Evolutionary conservation across 2,113 vertebrate species (phyloP).

Genomic region (Tetrao urogallus): DNA sequence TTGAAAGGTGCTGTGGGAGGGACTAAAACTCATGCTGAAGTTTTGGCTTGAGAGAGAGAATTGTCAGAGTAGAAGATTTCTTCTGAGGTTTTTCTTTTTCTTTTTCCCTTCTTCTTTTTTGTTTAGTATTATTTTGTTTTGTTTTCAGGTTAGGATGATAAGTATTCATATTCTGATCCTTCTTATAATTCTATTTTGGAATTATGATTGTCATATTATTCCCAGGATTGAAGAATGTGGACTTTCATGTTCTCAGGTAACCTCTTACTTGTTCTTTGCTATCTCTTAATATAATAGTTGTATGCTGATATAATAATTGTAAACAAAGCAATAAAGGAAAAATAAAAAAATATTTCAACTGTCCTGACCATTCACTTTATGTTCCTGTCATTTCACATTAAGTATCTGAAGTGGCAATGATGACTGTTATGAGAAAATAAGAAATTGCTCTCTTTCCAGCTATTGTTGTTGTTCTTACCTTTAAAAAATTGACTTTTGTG

Average conservation of each 20-base stretch:
- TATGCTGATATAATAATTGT: neutral
- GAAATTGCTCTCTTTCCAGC: neutral
- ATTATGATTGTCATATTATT: constrained; percentile 65
- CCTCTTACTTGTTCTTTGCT: constrained; percentile 24
- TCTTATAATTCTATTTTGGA: constrained; percentile 55
- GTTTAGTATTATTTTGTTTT: neutral
- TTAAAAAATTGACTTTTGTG: neutral
- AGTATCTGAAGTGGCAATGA: neutral
- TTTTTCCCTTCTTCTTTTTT: neutral
- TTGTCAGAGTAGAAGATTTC: constrained; percentile 61
- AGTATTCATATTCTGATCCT: constrained; percentile 36
- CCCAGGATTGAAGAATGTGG: constrained; percentile 76
- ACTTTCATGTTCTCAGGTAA: constrained; percentile 76
- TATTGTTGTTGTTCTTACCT: neutral
- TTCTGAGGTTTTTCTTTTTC: constrained; percentile 28
- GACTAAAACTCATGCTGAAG: constrained; percentile 64
- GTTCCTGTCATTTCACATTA: constrained; percentile 6
- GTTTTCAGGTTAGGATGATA: constrained; percentile 28
- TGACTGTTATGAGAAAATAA: neutral
- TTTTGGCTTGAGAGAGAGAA: constrained; percentile 55
- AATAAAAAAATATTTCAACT: neutral
- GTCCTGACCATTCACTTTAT: neutral
- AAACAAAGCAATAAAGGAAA: neutral
- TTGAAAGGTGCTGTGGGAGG: constrained; percentile 64
- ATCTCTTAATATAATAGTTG: neutral